Evolutionary conservation across 2,888 invertebrate genomes (phyloP).

Genomic region (Cephus nigrinus): DNA sequence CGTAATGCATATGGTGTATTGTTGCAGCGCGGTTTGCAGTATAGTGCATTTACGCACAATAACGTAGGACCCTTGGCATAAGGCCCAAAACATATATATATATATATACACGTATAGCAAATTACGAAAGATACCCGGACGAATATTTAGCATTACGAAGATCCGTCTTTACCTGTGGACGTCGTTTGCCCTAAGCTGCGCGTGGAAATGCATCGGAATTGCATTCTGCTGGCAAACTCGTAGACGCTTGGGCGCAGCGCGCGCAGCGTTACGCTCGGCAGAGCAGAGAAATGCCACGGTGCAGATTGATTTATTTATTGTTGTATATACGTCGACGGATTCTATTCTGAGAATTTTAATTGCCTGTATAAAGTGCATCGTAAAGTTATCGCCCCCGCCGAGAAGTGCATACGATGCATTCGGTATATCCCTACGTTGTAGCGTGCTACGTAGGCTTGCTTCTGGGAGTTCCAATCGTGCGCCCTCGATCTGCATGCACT

Average conservation of each 20-base stretch:
- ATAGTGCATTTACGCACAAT: not conserved
- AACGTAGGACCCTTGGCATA: not conserved
- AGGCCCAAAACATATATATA: not conserved
- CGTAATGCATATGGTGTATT: not conserved
- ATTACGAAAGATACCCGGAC: not conserved
- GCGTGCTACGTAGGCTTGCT: not conserved
- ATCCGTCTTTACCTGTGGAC: not conserved
- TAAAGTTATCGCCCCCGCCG: constrained; percentile 7
- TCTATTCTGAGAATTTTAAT: constrained; percentile 35
- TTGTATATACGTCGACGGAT: constrained; percentile 25
- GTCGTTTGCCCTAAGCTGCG: not conserved
- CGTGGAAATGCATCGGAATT: not conserved
- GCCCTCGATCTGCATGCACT: not conserved
- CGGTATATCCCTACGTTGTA: too few species aligned
- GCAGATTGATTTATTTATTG: constrained; percentile 51
- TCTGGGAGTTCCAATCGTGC: not conserved
- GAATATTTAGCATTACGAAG: not conserved
- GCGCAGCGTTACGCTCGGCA: constrained; percentile 39
- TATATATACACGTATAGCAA: not conserved
- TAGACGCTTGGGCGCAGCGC: not conserved
- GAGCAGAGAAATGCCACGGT: constrained; percentile 45
- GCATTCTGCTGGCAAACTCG: not conserved
- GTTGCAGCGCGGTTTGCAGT: not conserved
- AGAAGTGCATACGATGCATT: not conserved
- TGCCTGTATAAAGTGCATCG: constrained; percentile 22